Percentiles rank a stretch among this genome's conserved stretches.
Evolutionary conservation across 2,888 invertebrate species (phyloP).

Genomic region (Bedellia somnulentella): DNA sequence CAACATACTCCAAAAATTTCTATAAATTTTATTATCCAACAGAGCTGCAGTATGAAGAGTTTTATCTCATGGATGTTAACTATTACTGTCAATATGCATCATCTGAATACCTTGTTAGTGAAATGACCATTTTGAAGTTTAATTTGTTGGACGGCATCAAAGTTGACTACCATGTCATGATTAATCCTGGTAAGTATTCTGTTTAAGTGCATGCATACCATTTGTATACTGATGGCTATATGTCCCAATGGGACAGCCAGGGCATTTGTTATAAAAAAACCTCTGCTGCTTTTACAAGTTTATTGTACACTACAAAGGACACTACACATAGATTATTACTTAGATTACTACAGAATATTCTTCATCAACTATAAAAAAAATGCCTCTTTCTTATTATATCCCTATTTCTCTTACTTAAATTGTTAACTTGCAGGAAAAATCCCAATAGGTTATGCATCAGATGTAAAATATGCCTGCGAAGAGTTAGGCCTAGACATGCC

Average conservation of each 20-base stretch:
- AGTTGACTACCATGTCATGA: constrained; percentile 26
- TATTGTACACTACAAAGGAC: too few species aligned
- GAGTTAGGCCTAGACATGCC: constrained; percentile 30
- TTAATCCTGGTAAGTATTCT: constrained; percentile 32
- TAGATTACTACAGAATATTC: too few species aligned
- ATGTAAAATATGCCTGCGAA: constrained; percentile 23
- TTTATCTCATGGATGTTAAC: constrained; percentile 41
- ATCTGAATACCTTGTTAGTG: constrained; percentile 23
- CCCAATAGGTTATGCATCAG: constrained; percentile 35
- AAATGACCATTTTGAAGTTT: constrained; percentile 30
- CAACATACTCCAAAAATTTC: too few species aligned
- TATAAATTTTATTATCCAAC: background rate
- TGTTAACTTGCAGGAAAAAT: constrained; percentile 24
- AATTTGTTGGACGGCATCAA: constrained; percentile 26
- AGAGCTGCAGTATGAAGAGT: constrained; percentile 16
- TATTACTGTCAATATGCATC: constrained; percentile 23
- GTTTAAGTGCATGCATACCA: background rate
- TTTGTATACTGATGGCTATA: too few species aligned
- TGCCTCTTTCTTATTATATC: too few species aligned
- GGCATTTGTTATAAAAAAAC: too few species aligned
- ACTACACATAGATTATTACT: too few species aligned
- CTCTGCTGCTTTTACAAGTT: too few species aligned
- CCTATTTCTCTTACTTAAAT: too few species aligned
- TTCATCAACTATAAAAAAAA: too few species aligned
- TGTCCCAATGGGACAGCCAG: too few species aligned